Base-by-base conservation (phyloP, 2,797 vertebrate species). In the Hemitrygon akajei region DNA sequence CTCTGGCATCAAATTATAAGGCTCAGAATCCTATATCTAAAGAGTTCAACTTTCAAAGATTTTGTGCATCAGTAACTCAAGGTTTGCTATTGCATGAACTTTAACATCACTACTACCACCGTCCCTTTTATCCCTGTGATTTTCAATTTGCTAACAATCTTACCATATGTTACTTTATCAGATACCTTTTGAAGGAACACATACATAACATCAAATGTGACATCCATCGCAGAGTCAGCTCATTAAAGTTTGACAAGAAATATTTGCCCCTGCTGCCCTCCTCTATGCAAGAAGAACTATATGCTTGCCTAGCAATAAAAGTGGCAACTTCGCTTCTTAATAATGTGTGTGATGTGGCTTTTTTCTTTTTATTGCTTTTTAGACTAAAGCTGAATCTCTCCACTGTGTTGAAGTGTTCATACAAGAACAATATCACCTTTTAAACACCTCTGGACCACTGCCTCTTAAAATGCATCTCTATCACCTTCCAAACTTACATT, bases 91-190 rank as follows among this genome's bases (percentile, higher is more conserved):
- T 84, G 22, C 25, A 58, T 10, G 11, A 11, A 10, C 18, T n/a
- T 22, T 66, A 22, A 34, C 3, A 66, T 66, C 47, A 6, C 14
- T 34, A 60, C 2, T 66, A n/a, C 18, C 18, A 20, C 30, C 66
- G 60, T 30, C n/a, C 14, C 58, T 20, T 66, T 89, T 34, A 89
- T 9, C 60, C 56, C 30, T 34, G 16, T 2, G n/a, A 58, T 9
- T 89, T 89, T 30, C 34, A 60, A 18, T 89, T 89, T 89, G 86
- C 58, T 66, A 89, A 66, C n/a, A 89, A 89, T 16, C n/a, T 34
- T 75, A n/a, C 11, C 25, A 66, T 2, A 4, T 34, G 30, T 9
- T 58, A 84, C 14, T 34, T 66, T 84, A 84, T 58, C 22, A 84
- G 84, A 30, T 12, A 58, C 81, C 6, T 84, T 84, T 84, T 84